A percentile compares a stretch with the other conserved stretches of the same genome.
These are phyloP conservation scores for Isichthys henryi DNA, from an alignment of 2,113 vertebrate species.

Conservation along the genomic window DNA sequence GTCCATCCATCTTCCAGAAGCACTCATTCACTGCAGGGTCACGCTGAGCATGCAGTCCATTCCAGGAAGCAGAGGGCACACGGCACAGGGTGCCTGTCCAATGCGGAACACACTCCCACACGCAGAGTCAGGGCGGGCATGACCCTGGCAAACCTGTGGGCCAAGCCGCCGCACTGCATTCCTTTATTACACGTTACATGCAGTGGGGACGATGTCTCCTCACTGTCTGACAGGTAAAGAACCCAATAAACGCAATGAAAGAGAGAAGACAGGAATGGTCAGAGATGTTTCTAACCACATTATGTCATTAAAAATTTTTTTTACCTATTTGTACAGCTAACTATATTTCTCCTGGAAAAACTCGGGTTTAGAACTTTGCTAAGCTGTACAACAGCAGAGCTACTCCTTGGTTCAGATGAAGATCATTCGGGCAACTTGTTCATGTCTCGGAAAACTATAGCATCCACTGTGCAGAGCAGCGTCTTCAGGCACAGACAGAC, in stretches of 20 bases:
- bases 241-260: background rate
- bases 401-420: background rate
- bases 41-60: background rate
- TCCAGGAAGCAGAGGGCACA: background rate
- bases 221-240: background rate
- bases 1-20: background rate
- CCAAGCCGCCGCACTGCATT: background rate
- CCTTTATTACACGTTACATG: background rate
- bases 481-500: background rate
- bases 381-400: background rate
- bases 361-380: background rate
- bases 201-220: background rate
- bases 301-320: background rate
- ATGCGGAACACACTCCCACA: background rate
- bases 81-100: background rate
- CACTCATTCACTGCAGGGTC: background rate
- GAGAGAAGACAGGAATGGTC: background rate
- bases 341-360: background rate
- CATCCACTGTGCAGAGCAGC: background rate
- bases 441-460: background rate
- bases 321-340: background rate
- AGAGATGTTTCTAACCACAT: background rate
- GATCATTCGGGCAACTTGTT: background rate
- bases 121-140: background rate
- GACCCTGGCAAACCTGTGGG: background rate